Base-by-base conservation (phyloP, 2,797 vertebrate genomes). In the Danio tinwini region DNA sequence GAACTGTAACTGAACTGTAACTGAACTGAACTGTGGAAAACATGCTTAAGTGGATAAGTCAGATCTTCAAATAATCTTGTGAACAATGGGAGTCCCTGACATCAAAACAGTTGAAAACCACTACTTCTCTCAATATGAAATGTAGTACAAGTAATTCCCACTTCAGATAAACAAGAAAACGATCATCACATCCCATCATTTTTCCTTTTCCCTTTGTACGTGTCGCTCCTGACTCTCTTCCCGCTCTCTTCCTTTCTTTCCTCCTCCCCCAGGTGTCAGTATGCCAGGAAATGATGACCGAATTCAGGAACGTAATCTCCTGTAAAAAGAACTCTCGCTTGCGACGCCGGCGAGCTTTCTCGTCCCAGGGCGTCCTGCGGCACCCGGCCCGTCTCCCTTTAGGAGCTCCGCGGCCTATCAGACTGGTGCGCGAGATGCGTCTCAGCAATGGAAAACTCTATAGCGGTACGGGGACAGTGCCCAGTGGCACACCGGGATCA, bases 381-480 rank as follows among this genome's bases (percentile, higher is more conserved):
- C 93, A 67, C 67, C 90, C 92, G 0, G 90, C 93, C 13, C 93
- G 95, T 40, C 90, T 95, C 29, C 89, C 93, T 1, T 88, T 95
- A 71, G 93, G 94, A 0, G 91, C 92, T 5, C 89, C 92, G 0
- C 89, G 92, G 1, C 93, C 93, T 1, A 87, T 94, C 53, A 92
- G 95, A 11, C 90, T 95, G 0, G 94, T 95, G 63, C 92, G 95
- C 0, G 95, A 96, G 85, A 94, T 95, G 92, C 94, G 95, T 5
- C 94, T 96, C 72, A 96, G 95, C 90, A 97, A 97, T 7, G 96
- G 96, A 45, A 96, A 95, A 85, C 94, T 96, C 9, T 96, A 96
- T 89, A 93, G 95, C 16, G 95, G 93, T 79, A 90, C 90, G 1
- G 93, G 93, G 16, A 90, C 91, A 0, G 83, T 93, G 83, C 92